Conservation (phyloP, 2,113 vertebrate species). For the Scalopus aquaticus region DNA sequence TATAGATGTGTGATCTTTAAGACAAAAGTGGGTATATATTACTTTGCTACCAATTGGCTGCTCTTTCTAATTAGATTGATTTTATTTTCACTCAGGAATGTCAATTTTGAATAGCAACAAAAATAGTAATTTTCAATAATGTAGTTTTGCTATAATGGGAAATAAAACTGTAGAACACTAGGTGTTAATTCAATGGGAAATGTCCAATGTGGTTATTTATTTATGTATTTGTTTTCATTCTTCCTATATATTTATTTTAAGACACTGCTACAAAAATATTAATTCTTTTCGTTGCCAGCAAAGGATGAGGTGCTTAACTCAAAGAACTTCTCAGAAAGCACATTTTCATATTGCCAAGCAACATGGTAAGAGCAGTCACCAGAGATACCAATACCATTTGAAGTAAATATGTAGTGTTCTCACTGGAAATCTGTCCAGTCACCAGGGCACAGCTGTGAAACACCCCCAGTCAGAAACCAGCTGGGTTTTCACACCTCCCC, state of each 20-base stretch:
- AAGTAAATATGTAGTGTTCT: background rate
- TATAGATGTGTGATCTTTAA: slow-evolving; percentile 37
- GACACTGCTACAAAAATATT: background rate
- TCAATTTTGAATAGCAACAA: slow-evolving; percentile 25
- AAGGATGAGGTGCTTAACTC: background rate
- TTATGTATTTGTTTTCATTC: background rate
- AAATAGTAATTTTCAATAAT: slow-evolving; percentile 23
- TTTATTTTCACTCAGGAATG: background rate
- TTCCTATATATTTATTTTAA: slow-evolving; percentile 3
- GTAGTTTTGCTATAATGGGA: background rate
- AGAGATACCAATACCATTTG: background rate
- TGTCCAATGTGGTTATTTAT: background rate
- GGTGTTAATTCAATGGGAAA: background rate
- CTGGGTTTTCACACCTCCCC: background rate
- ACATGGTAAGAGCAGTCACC: background rate
- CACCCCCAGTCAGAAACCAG: background rate
- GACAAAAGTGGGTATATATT: slow-evolving; percentile 6
- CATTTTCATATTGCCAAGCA: background rate
- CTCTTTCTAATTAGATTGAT: slow-evolving; percentile 15
- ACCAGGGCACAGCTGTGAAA: background rate
- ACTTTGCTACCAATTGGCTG: background rate
- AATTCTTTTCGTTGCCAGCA: background rate
- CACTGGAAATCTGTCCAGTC: background rate
- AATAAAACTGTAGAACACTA: background rate
- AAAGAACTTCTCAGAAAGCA: background rate